Conservation (phyloP, 2,113 vertebrate genomes). For the Sigmodon hispidus region DNA sequence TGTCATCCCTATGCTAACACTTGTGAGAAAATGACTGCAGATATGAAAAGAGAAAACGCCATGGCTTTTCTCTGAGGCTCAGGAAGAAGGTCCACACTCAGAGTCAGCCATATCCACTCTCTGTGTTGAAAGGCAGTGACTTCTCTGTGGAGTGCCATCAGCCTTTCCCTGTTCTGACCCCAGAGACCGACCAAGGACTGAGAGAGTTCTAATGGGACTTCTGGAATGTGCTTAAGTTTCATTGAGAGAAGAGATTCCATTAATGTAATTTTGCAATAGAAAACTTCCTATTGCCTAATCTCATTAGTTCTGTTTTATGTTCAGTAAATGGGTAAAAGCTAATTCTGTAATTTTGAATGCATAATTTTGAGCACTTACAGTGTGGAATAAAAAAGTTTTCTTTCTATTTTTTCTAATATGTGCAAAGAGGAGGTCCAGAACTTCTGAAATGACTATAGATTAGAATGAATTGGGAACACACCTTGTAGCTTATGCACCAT, state of each 20-base stretch:
- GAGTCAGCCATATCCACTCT: background rate
- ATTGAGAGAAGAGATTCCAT: conserved; percentile 51
- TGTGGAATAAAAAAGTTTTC: conserved; percentile 43
- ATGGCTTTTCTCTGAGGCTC: background rate
- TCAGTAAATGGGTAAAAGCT: conserved; percentile 65
- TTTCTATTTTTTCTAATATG: background rate
- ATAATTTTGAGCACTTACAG: conserved; percentile 50
- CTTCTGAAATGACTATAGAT: conserved; percentile 2
- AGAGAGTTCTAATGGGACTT: conserved; percentile 65
- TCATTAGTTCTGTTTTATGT: conserved; percentile 72
- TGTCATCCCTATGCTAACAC: background rate
- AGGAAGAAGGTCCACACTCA: background rate
- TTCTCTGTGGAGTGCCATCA: background rate
- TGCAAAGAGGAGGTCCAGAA: conserved; percentile 35
- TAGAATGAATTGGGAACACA: background rate
- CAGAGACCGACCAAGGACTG: background rate
- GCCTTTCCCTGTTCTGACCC: background rate
- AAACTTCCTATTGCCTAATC: conserved; percentile 69
- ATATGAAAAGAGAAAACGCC: conserved; percentile 12
- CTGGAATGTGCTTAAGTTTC: conserved; percentile 64
- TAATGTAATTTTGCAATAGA: conserved; percentile 64
- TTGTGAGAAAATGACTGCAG: conserved; percentile 2
- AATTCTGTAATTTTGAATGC: conserved; percentile 45
- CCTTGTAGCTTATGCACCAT: background rate
- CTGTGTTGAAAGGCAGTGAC: background rate